Evolutionary conservation across 2,797 vertebrate species (phyloP), one percentile per base, ranked within the genome.

Genomic region (Percopsis omiscomaycus): DNA sequence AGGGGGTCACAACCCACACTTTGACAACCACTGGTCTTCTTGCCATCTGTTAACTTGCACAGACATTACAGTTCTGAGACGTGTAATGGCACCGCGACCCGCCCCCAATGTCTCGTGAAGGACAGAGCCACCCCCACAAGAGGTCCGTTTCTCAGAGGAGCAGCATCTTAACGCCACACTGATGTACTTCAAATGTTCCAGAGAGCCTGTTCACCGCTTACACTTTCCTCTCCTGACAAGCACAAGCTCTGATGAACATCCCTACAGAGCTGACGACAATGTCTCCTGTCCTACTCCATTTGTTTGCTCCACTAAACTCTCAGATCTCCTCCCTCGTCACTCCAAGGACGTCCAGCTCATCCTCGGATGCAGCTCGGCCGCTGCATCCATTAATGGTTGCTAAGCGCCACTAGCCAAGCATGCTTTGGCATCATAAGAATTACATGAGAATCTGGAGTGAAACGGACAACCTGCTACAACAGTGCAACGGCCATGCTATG

Each of bases 381-480:
- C 61, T 59, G 11, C 61, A 58, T 64, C 67, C 71, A 65, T 71
- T 83, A 84, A 82, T 71, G 66, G 77, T 57, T 61, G 70, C 16
- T 79, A 85, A 87, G 72, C 15, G 49, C 68, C 61, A 68, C 69
- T 48, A 79, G 77, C 82, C 77, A 66, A 66, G 75, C 82, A 22
- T 75, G 63, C 48, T 12, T 73, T 64, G 73, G 81, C 63, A 61
- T 81, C 77, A 77, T 84, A 73, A 84, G 67, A 69, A 73, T 73
- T 76, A 71, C 70, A 82, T 81, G 78, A 86, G 58, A 70, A 74
- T 79, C 66, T 53, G 68, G 64, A 62, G 62, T 28, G 32, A 65
- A 62, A 3, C 57, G 52, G 55, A 45, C 68, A 50, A 45, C 14
- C 22, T 3, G 45, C 50, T 61, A 37, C 32, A 37, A 37, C 32